Base-by-base conservation (phyloP, 2,888 invertebrate genomes). In the Agriopis aurantiaria region DNA sequence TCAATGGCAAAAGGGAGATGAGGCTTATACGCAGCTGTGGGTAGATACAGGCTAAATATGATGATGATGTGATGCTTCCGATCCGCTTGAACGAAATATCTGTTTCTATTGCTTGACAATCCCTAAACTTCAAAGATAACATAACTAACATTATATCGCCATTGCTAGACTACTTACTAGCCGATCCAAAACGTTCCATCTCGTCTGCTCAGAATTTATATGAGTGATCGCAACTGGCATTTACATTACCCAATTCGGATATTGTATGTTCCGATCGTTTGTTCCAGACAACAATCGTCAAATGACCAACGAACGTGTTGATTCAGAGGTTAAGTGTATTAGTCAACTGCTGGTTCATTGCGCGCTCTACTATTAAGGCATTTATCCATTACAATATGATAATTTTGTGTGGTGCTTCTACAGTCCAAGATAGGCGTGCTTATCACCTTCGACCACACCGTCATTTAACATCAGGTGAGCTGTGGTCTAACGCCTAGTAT, bases 241-340 rank as follows among this genome's bases (percentile, higher is more conserved):
- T 41, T 43, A 43, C 41, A 14, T 56, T 43, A 56, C 8, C 14
- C 56, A 12, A 55, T 55, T 53, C 53, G 14, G 55, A 40, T 41
- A 33, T 33, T 33, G 33, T 33, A 33, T 6, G 33, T 52, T 11
- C 52, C 52, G 52, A 53, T 40, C 2, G 53, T 8, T 33, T 53
- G 40, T 40, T 12, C 40, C 33, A 53, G 40, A n/a, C 9, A 40
- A 33, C 33, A 33, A 33, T 33, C 4, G 33, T 33, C 33, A 33
- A 33, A 33, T 33, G 4, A 5, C 12, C 53, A 40, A 12, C 8
- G 40, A 40, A 33, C 40, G 12, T 40, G 53, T 53, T 53, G 53
- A 40, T 23, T 23, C 10, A 1, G 40, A 12, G 33, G 8, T 40
- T 40, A 53, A 3, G 12, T 12, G n/a, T 55, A 41, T 55, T 55